Evolutionary conservation across 2,113 vertebrate species (phyloP).

Genomic region (Paradoxurus hermaphroditus): DNA sequence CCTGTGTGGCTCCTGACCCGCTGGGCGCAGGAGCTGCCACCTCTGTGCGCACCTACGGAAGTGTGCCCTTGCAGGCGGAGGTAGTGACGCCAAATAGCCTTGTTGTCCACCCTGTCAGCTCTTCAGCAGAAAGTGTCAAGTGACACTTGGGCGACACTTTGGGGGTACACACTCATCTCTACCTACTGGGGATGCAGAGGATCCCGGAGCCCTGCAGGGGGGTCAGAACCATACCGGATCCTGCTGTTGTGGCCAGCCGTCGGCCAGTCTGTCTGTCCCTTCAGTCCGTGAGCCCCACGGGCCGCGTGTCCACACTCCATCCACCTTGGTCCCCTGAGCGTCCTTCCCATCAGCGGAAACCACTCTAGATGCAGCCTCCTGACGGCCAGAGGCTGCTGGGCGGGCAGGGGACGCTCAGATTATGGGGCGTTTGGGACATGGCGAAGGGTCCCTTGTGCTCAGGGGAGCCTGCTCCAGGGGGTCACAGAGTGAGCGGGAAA

Average conservation of each 20-base stretch:
- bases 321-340: background rate
- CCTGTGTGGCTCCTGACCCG: background rate
- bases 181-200: background rate
- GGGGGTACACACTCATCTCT: background rate
- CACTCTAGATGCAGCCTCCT: background rate
- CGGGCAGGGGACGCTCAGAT: too few species aligned
- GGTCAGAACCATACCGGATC: background rate
- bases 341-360: rapidly evolving
- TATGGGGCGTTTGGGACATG: background rate
- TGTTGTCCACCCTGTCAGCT: background rate
- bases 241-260: background rate
- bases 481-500: rapidly evolving
- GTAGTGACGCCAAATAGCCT: too few species aligned
- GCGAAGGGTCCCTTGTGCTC: rapidly evolving
- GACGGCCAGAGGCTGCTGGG: background rate
- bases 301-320: rapidly evolving
- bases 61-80: background rate
- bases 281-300: background rate
- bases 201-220: background rate
- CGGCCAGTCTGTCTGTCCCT: background rate
- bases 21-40: rapidly evolving
- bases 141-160: background rate
- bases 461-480: rapidly evolving
- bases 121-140: background rate
- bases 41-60: rapidly evolving